Percentiles rank a stretch among this genome's conserved stretches.
Evolutionary conservation across 2,888 invertebrate species (phyloP).

Genomic region (Lissocephala sabroskyi): DNA sequence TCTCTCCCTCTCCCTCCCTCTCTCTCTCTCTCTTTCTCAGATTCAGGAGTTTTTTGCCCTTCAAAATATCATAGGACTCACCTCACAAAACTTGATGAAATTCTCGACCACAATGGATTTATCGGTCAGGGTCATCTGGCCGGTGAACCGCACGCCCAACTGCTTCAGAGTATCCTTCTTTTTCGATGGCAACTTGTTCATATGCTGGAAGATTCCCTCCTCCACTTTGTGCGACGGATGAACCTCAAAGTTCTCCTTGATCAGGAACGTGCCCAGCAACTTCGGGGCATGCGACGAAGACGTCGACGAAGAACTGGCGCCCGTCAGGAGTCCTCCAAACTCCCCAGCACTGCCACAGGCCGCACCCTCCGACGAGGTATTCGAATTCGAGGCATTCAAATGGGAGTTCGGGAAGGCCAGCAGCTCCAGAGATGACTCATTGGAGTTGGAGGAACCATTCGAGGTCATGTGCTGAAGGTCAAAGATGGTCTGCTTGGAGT

Average conservation of each 20-base stretch:
- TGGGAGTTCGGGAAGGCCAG: constrained; percentile 69
- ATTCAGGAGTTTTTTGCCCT: neutral
- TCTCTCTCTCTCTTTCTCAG: neutral
- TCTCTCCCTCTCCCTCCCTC: neutral
- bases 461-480: constrained; percentile 68
- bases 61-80: too few relatives aligned
- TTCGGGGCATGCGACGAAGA: constrained; percentile 60
- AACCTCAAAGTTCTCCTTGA: constrained; percentile 71
- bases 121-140: constrained; percentile 71
- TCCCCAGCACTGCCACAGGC: constrained; percentile 60
- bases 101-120: constrained; percentile 73
- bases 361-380: constrained; percentile 70
- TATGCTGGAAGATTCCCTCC: constrained; percentile 72
- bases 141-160: constrained; percentile 71
- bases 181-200: constrained; percentile 71
- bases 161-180: constrained; percentile 71
- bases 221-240: constrained; percentile 72
- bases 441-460: constrained; percentile 64
- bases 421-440: constrained; percentile 68
- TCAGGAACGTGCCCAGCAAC: constrained; percentile 66
- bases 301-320: constrained; percentile 36
- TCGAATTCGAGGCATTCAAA: constrained; percentile 70
- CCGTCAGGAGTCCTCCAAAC: constrained; percentile 50
- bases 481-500: constrained; percentile 70
- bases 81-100: constrained; percentile 72